Percentiles rank a stretch among this genome's conserved stretches.
phyloP scores from a whole-genome alignment of 2,113 vertebrate species.

The Gorilla gorilla region DNA sequence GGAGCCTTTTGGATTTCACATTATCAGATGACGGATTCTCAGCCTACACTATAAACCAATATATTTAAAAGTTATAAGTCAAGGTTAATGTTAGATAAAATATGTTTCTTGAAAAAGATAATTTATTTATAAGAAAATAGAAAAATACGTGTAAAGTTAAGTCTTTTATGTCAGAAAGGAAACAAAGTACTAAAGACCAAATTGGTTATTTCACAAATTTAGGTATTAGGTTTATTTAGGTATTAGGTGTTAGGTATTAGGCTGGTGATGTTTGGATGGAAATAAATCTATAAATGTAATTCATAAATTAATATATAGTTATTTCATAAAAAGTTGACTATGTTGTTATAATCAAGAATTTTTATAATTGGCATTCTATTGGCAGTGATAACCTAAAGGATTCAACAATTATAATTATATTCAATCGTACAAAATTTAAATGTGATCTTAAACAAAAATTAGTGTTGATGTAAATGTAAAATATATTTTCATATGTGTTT shows the following conservation, averaged over 20 bases:
- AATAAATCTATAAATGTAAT: background rate
- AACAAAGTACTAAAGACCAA: background rate
- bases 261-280: accelerated
- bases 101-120: background rate
- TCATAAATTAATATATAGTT: background rate
- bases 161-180: background rate
- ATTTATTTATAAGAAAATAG: background rate
- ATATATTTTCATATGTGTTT: background rate
- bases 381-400: background rate
- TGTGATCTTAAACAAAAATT: background rate
- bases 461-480: background rate
- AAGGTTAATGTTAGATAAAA: background rate
- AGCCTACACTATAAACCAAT: background rate
- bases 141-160: background rate
- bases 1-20: background rate
- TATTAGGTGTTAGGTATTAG: background rate
- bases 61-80: background rate
- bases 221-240: background rate
- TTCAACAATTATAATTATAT: background rate
- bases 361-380: background rate
- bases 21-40: background rate
- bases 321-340: background rate
- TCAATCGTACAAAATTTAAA: background rate
- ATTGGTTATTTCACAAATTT: background rate
- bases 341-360: background rate